Percentiles rank a stretch among this genome's conserved stretches.
Conservation (phyloP, 1,140 invertebrate species). For the Doryteuthis pealeii region DNA sequence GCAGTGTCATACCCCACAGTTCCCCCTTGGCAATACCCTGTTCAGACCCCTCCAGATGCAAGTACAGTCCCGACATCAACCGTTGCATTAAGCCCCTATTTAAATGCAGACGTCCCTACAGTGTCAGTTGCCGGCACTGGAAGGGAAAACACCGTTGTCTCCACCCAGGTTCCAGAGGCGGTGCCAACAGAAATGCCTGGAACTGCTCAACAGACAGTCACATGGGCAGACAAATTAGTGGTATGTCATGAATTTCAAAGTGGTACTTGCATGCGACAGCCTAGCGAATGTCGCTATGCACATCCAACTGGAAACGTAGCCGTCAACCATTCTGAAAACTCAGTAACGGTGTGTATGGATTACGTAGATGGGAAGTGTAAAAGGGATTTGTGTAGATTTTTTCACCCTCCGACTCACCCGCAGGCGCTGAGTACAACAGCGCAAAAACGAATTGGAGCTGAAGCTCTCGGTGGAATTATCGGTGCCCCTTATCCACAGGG, state of each 20-base stretch:
- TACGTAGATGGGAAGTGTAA: constrained; percentile 92
- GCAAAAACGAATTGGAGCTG: constrained; percentile 77
- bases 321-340: constrained; percentile 89
- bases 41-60: constrained; percentile 31
- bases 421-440: constrained; percentile 97
- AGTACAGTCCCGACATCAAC: constrained; percentile 35
- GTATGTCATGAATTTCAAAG: constrained; percentile 98
- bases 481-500: too few species aligned
- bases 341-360: constrained; percentile 96
- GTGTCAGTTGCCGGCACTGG: constrained; percentile 29
- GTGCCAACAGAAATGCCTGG: constrained; percentile 39
- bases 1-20: too few species aligned
- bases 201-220: constrained; percentile 85
- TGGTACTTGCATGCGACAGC: constrained; percentile 92
- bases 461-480: too few species aligned
- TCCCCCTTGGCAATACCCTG: too few species aligned
- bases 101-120: constrained; percentile 34
- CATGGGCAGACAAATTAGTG: constrained; percentile 92
- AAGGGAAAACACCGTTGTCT: constrained; percentile 29
- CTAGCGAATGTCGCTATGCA: constrained; percentile 95
- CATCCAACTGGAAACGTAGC: constrained; percentile 85
- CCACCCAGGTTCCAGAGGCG: constrained; percentile 39
- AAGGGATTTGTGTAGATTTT: constrained; percentile 85
- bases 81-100: constrained; percentile 36
- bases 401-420: constrained; percentile 78